These are phyloP conservation scores for Bombus waltoni DNA, from an alignment of 1,140 invertebrate species.

Conservation along the genomic window DNA sequence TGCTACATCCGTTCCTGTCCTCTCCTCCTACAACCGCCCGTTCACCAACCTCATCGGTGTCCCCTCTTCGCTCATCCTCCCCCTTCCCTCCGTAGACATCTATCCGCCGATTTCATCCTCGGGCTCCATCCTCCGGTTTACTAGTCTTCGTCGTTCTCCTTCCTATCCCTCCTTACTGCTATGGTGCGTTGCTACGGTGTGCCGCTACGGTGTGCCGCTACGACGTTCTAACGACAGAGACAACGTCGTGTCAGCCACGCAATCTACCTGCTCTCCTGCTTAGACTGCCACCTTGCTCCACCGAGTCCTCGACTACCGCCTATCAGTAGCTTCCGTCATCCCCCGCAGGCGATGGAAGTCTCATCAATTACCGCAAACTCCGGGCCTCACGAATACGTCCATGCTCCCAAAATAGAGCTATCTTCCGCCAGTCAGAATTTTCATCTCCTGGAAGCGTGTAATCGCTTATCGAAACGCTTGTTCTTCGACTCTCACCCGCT, in stretches of 20 bases:
- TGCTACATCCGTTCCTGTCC: constrained; percentile 62
- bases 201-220: background rate
- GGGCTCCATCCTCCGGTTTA: background rate
- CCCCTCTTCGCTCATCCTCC: background rate
- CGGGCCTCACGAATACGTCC: constrained; percentile 26
- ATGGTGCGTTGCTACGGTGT: too few relatives aligned
- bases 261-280: constrained; percentile 40
- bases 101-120: constrained; percentile 20
- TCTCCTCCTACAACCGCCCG: background rate
- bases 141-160: constrained; percentile 26
- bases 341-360: constrained; percentile 32
- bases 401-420: constrained; percentile 23
- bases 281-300: constrained; percentile 27
- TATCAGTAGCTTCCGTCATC: background rate
- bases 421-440: constrained; percentile 11
- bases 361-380: constrained; percentile 62
- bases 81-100: constrained; percentile 15
- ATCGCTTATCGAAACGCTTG: constrained; percentile 22
- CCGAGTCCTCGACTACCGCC: background rate
- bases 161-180: too few relatives aligned
- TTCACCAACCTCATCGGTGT: constrained; percentile 31
- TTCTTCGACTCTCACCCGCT: too few relatives aligned
- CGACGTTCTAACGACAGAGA: constrained; percentile 14
- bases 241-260: constrained; percentile 28
- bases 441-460: constrained; percentile 14